Evolutionary conservation across 2,888 invertebrate species (phyloP), one percentile per base, ranked within the genome.

Genomic region (Tyria jacobaeae): DNA sequence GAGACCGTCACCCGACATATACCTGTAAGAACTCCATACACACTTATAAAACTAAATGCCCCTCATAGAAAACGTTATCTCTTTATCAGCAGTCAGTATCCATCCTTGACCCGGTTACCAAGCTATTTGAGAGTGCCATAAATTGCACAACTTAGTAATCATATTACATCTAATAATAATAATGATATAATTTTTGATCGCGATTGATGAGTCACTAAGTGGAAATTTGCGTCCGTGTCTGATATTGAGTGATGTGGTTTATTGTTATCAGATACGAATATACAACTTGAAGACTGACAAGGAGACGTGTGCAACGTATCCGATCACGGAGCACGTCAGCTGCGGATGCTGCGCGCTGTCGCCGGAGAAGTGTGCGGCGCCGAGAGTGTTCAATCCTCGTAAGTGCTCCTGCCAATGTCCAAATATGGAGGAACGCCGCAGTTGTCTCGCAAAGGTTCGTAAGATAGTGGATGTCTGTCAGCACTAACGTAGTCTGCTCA

Each of bases 381-480:
- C 88, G 59, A 79, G 79, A 71, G 85, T 91, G 69, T 91, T 83
- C 83, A 91, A 90, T 71, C 89, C 91, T 84, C 93, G 93, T 93
- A 94, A 93, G 93, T 94, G 92, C 86, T 77, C 88, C 86, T 93
- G 93, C 80, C 90, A 91, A 83, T 94, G 94, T 82, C 89, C 92
- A 76, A 89, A 92, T 87, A 70, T 81, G 76, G 87, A 88, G 68
- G 91, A 91, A 67, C 87, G 91, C 75, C 83, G 91, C 77, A 80
- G 72, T 68, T 94, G 93, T 73, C 86, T 89, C 76, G 86, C 77
- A 80, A 87, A 94, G 94, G 94, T 94, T 89, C 83, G 93, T 94
- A 80, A 85, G 92, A 92, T 88, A 78, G 89, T 91, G 93, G 93
- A 93, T 94, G 93, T 93, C 76, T 76, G 76, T 78, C 60, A 78